These are phyloP conservation scores for Cerceris ruficornis DNA, from an alignment of 2,888 invertebrate species.

Conservation along the genomic window DNA sequence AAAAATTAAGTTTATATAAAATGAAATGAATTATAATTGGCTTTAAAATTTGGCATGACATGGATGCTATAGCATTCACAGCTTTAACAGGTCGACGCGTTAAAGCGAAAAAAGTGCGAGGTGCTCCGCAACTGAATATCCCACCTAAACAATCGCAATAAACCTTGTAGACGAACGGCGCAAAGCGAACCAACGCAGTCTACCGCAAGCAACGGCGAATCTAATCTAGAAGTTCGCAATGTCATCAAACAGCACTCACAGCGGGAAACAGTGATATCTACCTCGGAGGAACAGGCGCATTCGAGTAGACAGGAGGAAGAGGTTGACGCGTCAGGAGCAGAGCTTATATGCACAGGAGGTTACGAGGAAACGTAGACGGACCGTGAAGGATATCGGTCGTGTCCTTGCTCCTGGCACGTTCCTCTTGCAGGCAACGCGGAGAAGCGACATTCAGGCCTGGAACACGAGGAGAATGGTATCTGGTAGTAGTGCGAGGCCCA, in stretches of 20 bases:
- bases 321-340: slow-evolving; percentile 62
- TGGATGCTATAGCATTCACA: too few species aligned
- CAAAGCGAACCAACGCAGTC: background rate
- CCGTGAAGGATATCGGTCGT: slow-evolving; percentile 61
- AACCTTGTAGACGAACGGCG: background rate
- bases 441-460: slow-evolving; percentile 29
- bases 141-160: background rate
- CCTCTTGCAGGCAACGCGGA: slow-evolving; percentile 16
- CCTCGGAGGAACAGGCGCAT: background rate
- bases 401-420: slow-evolving; percentile 61
- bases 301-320: slow-evolving; percentile 33
- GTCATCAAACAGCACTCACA: slow-evolving; percentile 13
- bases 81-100: too few species aligned
- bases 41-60: too few species aligned
- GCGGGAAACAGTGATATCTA: slow-evolving; percentile 15
- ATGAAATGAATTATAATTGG: too few species aligned
- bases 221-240: slow-evolving; percentile 46
- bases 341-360: slow-evolving; percentile 12
- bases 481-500: slow-evolving; percentile 50
- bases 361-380: slow-evolving; percentile 22
- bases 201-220: slow-evolving; percentile 33
- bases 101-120: too few species aligned
- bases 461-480: slow-evolving; percentile 52
- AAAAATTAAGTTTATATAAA: too few species aligned
- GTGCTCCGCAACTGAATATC: too few species aligned